Evolutionary conservation across 2,797 vertebrate species (phyloP).

Genomic region (Paramormyrops hopkinsi): DNA sequence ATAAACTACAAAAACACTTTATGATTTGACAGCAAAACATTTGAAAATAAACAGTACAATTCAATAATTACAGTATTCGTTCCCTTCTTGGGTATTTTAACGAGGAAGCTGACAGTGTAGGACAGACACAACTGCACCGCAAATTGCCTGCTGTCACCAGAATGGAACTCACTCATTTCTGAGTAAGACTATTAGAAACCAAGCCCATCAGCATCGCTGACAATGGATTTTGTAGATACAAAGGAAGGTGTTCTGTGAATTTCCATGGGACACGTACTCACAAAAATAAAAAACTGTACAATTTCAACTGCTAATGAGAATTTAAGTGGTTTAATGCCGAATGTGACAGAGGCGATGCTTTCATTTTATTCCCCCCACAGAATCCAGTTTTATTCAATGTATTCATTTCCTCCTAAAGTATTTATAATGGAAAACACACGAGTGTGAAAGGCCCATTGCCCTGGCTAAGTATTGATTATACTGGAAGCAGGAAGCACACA

Average conservation of each 20-base stretch:
- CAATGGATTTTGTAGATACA: not conserved
- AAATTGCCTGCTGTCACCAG: not conserved
- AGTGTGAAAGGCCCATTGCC: constrained; percentile 8
- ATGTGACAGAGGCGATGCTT: not conserved
- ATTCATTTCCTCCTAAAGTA: constrained; percentile 11
- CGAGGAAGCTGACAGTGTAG: not conserved
- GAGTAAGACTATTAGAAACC: not conserved
- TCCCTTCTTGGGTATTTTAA: not conserved
- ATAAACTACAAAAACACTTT: not conserved
- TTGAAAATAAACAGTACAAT: not conserved
- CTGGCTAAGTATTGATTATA: constrained; percentile 36
- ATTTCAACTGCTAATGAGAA: not conserved
- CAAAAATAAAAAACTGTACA: not conserved
- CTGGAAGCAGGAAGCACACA: constrained; percentile 34
- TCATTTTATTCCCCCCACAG: not conserved
- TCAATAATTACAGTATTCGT: not conserved
- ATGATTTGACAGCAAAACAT: not conserved
- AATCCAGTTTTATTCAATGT: not conserved
- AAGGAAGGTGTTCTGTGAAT: constrained; percentile 1
- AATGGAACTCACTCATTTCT: not conserved
- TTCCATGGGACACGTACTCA: not conserved
- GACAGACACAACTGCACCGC: not conserved
- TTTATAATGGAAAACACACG: constrained; percentile 22
- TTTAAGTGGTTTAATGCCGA: not conserved
- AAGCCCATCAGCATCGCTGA: not conserved